phyloP scores from a whole-genome alignment of 2,113 vertebrate genomes.

The Herpailurus yagouaroundi region DNA sequence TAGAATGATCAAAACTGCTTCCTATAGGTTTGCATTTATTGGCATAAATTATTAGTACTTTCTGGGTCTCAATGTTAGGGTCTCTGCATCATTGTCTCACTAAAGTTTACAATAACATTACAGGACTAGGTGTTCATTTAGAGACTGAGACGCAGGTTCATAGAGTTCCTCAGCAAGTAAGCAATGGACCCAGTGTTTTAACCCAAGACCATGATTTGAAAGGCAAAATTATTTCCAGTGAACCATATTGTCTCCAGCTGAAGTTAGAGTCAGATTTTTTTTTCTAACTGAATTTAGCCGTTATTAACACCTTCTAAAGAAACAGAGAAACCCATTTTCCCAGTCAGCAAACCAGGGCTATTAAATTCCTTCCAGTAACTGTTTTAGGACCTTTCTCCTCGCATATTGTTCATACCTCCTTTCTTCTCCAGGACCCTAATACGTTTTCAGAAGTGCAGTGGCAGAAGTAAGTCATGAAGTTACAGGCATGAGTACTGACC shows the following conservation, averaged over 20 bases:
- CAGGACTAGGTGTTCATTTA: neutral
- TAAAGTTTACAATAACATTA: neutral
- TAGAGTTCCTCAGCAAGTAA: neutral
- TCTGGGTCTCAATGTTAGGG: neutral
- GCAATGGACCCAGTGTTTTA: neutral
- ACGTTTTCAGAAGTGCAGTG: neutral
- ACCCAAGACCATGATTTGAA: neutral
- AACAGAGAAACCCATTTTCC: neutral
- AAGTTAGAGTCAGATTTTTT: neutral
- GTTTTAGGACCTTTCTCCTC: neutral
- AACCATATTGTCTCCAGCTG: neutral
- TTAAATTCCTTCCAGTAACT: neutral
- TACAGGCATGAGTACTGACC: no score
- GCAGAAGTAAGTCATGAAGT: neutral
- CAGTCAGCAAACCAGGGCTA: neutral
- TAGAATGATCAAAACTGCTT: neutral
- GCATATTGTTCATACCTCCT: rapidly evolving
- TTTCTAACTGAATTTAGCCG: neutral
- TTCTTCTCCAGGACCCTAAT: neutral
- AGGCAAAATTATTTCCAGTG: neutral
- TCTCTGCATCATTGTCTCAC: neutral
- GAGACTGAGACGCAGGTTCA: neutral
- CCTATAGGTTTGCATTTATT: neutral
- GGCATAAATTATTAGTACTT: neutral
- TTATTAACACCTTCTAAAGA: neutral